Conservation (phyloP, 2,113 vertebrate species). For the Cavia porcellus region DNA sequence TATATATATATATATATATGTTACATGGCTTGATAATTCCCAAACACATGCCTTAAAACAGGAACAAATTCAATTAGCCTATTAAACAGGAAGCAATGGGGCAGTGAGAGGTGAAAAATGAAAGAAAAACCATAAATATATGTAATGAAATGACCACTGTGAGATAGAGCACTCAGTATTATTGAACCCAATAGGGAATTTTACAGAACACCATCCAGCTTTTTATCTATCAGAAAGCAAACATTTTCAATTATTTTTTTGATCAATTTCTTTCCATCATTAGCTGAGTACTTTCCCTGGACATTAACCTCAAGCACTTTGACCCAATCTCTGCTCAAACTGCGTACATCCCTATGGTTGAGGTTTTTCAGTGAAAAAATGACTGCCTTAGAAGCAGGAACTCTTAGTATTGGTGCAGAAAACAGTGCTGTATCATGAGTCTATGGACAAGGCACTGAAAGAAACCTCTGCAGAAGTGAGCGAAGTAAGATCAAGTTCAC, state of each 20-base stretch:
- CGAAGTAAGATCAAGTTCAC: background rate
- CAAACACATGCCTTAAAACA: background rate
- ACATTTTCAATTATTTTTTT: background rate
- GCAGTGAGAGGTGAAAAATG: background rate
- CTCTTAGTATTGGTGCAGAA: background rate
- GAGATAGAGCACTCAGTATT: background rate
- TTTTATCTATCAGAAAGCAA: background rate
- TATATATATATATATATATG: too few species aligned
- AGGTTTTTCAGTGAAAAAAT: background rate
- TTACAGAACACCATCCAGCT: background rate
- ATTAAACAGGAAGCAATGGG: background rate
- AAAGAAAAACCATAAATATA: background rate
- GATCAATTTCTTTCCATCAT: background rate
- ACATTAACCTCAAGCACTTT: background rate
- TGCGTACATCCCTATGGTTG: background rate
- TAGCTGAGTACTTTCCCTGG: background rate
- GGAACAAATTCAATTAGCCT: background rate
- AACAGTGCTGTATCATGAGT: rapidly evolving
- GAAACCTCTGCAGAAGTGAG: background rate
- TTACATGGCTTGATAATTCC: background rate
- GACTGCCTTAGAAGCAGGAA: background rate
- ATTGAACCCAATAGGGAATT: background rate
- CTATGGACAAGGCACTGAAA: background rate
- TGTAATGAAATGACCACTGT: too few species aligned
- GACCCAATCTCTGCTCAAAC: background rate